phyloP scores from a whole-genome alignment of 2,113 vertebrate genomes.

The Prionailurus bengalensis region DNA sequence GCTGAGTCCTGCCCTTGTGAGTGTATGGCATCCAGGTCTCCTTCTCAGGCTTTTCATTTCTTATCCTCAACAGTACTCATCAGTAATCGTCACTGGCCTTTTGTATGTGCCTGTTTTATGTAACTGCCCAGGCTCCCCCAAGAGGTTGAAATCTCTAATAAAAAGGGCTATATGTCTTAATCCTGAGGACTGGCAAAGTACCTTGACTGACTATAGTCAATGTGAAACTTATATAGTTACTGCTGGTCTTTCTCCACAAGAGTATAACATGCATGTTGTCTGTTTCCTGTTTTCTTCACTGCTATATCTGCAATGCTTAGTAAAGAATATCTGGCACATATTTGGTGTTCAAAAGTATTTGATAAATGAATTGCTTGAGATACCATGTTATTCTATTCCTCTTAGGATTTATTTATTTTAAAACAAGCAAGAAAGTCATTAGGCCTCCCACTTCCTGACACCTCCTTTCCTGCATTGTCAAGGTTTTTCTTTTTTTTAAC shows the following conservation, averaged over 20 bases:
- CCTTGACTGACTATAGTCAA: neutral
- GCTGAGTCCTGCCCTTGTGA: neutral
- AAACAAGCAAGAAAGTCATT: neutral
- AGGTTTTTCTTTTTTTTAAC: neutral
- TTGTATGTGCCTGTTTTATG: neutral
- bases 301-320: neutral
- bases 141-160: neutral
- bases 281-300: neutral
- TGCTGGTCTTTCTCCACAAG: neutral
- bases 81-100: neutral
- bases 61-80: neutral
- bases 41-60: neutral
- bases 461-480: neutral
- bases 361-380: neutral
- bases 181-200: neutral
- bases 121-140: neutral
- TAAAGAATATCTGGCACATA: neutral
- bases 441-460: neutral
- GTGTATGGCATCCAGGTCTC: neutral
- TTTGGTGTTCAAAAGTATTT: neutral
- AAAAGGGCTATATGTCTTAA: neutral
- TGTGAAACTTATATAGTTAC: neutral
- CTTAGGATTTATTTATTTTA: neutral
- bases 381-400: neutral
- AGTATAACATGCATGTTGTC: neutral